Conservation (phyloP, 64 coral and sea anemone species). For the Trachythela sp. region DNA sequence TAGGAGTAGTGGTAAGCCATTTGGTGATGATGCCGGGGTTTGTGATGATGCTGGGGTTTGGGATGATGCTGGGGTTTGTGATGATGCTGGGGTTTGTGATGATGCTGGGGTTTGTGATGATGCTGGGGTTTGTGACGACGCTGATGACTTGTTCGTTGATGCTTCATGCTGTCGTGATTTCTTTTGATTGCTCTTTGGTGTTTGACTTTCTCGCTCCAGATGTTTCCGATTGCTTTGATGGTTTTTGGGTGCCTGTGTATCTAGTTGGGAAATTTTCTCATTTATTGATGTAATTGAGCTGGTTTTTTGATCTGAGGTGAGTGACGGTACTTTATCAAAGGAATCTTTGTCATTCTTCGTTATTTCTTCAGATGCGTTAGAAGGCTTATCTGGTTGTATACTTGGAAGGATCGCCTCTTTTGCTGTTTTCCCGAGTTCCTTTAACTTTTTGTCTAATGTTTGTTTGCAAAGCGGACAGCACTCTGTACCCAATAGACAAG, state of each 20-base stretch:
- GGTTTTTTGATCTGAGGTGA: neutral
- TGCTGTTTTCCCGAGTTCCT: neutral
- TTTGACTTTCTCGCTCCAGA: neutral
- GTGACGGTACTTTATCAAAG: neutral
- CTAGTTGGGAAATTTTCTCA: neutral
- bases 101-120: no score
- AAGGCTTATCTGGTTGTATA: neutral
- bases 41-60: no score
- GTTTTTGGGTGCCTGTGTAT: neutral
- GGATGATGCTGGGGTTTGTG: no score
- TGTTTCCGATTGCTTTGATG: neutral
- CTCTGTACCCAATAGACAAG: neutral
- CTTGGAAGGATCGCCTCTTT: slow-evolving; percentile 18
- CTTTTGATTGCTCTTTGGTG: neutral
- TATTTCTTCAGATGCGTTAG: neutral
- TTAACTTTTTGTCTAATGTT: slow-evolving; percentile 20
- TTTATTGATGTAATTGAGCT: neutral
- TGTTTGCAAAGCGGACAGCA: slow-evolving; percentile 30
- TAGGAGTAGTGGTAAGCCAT: neutral
- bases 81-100: no score
- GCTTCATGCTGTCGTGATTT: neutral
- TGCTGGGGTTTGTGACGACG: no score
- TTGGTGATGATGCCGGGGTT: no score
- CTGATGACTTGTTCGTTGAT: no score
- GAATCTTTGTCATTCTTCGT: slow-evolving; percentile 23